Percentiles rank a stretch among this genome's conserved stretches.
These are phyloP conservation scores for Diplodus sargus DNA, from an alignment of 2,797 vertebrate species.

Conservation along the genomic window DNA sequence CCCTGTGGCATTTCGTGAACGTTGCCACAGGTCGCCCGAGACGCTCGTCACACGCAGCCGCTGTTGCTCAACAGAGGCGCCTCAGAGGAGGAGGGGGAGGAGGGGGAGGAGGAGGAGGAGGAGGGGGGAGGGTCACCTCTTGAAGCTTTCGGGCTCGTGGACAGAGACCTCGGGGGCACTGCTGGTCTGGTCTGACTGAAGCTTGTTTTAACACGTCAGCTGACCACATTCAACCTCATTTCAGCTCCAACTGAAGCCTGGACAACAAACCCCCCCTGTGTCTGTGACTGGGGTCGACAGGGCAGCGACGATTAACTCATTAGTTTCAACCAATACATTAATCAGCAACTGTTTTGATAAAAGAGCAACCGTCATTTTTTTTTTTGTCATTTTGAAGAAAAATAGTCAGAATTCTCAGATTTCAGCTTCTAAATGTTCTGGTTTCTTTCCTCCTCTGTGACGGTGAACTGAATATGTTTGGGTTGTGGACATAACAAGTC, in stretches of 20 bases:
- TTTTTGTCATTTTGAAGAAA: no score
- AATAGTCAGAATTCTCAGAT: no score
- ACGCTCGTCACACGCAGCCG: conserved; percentile 14
- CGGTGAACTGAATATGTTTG: no score
- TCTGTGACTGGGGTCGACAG: background rate
- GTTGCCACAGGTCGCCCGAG: conserved; percentile 27
- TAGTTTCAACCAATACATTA: no score
- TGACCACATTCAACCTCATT: background rate
- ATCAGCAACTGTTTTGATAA: no score
- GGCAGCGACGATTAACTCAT: no score
- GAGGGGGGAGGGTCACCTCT: conserved; percentile 11
- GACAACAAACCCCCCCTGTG: background rate
- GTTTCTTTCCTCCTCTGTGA: no score
- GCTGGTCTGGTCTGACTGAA: conserved; percentile 28
- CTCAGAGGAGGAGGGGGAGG: conserved; percentile 9
- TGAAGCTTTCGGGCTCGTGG: conserved; percentile 14
- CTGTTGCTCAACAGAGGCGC: conserved; percentile 28
- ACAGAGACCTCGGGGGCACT: conserved; percentile 48
- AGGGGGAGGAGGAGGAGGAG: conserved; percentile 10
- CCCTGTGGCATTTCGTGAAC: conserved; percentile 31
- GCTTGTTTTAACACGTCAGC: conserved; percentile 60
- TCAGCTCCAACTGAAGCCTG: background rate
- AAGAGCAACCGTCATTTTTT: no score
- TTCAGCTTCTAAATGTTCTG: no score
- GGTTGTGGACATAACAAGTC: no score